A percentile compares a stretch with the other conserved stretches of the same genome.
Evolutionary conservation across 1,140 invertebrate species (phyloP).

Genomic region (Plodia interpunctella): DNA sequence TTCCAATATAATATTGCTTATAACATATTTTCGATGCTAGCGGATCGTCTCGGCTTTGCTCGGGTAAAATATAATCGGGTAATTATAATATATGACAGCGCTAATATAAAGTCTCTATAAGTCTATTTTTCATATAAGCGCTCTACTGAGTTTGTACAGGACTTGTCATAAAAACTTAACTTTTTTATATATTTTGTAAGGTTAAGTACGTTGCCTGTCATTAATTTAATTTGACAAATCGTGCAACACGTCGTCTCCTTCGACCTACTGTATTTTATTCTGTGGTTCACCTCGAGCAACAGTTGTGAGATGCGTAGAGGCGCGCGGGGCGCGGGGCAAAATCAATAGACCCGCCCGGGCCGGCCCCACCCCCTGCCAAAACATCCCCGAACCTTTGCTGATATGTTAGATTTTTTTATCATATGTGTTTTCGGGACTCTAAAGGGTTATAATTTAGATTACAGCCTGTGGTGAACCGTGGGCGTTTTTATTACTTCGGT

Average conservation of each 20-base stretch:
- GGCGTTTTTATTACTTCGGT: too few species aligned
- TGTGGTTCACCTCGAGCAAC: conserved; percentile 43
- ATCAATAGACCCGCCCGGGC: conserved; percentile 49
- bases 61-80: too few species aligned
- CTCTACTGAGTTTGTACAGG: too few species aligned
- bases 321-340: conserved; percentile 36
- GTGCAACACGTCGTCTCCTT: neutral
- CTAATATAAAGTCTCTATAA: too few species aligned
- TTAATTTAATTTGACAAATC: neutral
- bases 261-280: conserved; percentile 9
- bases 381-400: conserved; percentile 33
- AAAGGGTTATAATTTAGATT: conserved; percentile 7
- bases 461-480: too few species aligned
- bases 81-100: too few species aligned
- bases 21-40: neutral
- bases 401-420: conserved; percentile 28
- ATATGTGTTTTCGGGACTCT: neutral
- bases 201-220: too few species aligned
- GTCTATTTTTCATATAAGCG: too few species aligned
- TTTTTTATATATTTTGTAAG: too few species aligned
- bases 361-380: conserved; percentile 37
- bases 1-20: conserved; percentile 2
- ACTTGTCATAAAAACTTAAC: too few species aligned
- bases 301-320: conserved; percentile 58
- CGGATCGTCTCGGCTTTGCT: too few species aligned